Percentiles rank a stretch among this genome's conserved stretches.
Evolutionary conservation across 2,797 vertebrate genomes (phyloP).

Genomic region (Glossophaga mutica): DNA sequence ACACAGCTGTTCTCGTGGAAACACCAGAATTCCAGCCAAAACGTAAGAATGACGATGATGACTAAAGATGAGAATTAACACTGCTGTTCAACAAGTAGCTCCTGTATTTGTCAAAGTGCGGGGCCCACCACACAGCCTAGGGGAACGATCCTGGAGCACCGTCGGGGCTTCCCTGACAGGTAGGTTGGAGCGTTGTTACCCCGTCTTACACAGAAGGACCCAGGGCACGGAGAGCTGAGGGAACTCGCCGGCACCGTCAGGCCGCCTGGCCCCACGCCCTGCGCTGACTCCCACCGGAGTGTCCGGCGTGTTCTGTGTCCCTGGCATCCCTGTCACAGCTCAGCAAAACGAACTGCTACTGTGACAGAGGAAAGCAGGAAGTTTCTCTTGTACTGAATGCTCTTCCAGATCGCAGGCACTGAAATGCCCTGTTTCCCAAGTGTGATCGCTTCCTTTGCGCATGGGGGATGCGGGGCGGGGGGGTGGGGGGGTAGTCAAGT

Average conservation of each 20-base stretch:
- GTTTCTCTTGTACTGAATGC: neutral
- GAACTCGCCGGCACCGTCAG: neutral
- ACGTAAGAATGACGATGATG: neutral
- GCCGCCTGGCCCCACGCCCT: neutral
- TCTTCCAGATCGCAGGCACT: neutral
- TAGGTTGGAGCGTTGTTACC: neutral
- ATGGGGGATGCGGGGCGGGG: neutral
- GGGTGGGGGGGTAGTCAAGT: neutral
- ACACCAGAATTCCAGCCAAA: neutral
- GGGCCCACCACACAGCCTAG: neutral
- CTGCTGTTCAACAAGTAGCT: neutral
- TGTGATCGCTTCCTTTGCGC: neutral
- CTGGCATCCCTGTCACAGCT: neutral
- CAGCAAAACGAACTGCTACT: neutral
- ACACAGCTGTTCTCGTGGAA: rapidly evolving
- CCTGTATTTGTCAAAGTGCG: neutral
- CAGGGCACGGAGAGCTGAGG: neutral
- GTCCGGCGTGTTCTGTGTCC: neutral
- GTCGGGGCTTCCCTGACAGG: neutral
- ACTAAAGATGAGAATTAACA: neutral
- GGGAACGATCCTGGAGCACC: neutral
- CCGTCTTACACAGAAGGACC: neutral
- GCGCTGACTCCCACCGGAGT: neutral
- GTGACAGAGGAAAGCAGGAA: neutral
- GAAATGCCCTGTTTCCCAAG: neutral